Conservation (phyloP, 1,140 invertebrate species). For the Babylonia areolata region DNA sequence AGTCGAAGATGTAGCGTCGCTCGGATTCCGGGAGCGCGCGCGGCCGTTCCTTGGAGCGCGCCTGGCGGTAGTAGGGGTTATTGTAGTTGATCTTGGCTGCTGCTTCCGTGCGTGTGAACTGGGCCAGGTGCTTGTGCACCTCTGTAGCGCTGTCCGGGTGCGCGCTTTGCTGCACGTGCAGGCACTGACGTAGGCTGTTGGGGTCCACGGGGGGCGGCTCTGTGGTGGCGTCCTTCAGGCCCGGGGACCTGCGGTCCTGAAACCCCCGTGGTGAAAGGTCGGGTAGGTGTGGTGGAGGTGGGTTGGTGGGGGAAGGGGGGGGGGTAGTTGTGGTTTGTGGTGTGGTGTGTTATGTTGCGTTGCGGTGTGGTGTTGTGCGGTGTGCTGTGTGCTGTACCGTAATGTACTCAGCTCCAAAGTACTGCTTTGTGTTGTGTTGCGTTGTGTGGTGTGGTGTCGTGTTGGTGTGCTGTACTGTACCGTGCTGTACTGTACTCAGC, state of each 20-base stretch:
- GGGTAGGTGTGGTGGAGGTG: too few relatives aligned
- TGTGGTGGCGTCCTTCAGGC: slow-evolving; percentile 5
- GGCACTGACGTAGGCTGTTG: slow-evolving; percentile 3
- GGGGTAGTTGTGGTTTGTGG: too few relatives aligned
- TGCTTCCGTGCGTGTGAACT: slow-evolving; percentile 13
- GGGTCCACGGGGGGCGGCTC: not conserved
- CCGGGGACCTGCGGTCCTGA: slow-evolving; percentile 11
- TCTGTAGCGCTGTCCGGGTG: not conserved
- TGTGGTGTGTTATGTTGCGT: too few relatives aligned
- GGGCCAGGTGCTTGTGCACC: not conserved
- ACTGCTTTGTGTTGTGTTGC: too few relatives aligned
- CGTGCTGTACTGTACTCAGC: too few relatives aligned
- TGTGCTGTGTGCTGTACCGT: too few relatives aligned
- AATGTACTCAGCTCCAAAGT: too few relatives aligned
- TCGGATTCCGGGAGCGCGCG: not conserved
- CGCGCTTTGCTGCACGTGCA: slow-evolving; percentile 30
- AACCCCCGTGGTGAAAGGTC: not conserved
- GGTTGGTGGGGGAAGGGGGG: not conserved
- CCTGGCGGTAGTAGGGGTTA: slow-evolving; percentile 29
- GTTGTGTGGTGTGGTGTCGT: too few relatives aligned
- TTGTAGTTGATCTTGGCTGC: slow-evolving; percentile 27
- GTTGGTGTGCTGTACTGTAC: too few relatives aligned
- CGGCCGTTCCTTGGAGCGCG: not conserved
- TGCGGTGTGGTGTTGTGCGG: too few relatives aligned
- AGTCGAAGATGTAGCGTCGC: slow-evolving; percentile 30